phyloP scores from a whole-genome alignment of 2,113 vertebrate genomes.

The Phocoena phocoena region DNA sequence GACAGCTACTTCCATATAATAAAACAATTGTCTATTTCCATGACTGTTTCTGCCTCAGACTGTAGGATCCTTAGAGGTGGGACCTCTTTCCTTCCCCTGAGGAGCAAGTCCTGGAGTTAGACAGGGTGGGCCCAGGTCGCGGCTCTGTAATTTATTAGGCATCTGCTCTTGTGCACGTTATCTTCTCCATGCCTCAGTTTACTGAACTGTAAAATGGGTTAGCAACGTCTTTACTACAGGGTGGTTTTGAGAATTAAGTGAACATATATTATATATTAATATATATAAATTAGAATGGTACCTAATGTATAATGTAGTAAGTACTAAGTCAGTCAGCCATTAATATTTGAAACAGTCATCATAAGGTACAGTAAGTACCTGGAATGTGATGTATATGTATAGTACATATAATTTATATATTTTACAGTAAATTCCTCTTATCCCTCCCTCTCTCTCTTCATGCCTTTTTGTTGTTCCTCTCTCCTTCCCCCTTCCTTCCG shows the following conservation, averaged over 20 bases:
- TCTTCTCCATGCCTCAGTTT: background rate
- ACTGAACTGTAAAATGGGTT: background rate
- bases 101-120: background rate
- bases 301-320: background rate
- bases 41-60: background rate
- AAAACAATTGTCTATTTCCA: background rate
- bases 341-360: background rate
- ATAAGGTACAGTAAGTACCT: background rate
- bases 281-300: background rate
- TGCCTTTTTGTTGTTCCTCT: background rate
- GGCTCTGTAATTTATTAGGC: background rate
- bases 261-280: background rate
- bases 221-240: background rate
- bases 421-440: background rate
- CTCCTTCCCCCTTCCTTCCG: too few species aligned
- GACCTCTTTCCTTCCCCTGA: background rate
- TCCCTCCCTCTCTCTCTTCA: background rate
- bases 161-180: background rate
- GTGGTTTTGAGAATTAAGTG: slow-evolving; percentile 5
- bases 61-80: background rate
- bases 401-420: background rate
- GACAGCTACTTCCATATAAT: background rate
- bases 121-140: background rate
- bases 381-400: background rate
- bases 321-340: background rate